Evolutionary conservation across 2,797 vertebrate genomes (phyloP).

Genomic region (Aeoliscus strigatus): DNA sequence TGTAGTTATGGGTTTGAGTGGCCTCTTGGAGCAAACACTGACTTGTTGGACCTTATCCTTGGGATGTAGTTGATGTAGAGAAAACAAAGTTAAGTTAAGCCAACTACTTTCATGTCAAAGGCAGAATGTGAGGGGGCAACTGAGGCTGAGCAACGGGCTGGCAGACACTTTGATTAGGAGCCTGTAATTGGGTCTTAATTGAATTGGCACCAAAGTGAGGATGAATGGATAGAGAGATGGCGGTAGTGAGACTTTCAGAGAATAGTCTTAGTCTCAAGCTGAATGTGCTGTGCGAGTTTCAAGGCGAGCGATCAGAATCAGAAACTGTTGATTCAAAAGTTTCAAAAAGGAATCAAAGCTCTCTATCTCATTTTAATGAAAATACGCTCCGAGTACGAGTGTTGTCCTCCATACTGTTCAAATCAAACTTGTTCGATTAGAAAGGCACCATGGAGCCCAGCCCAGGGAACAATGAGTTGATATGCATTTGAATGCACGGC

Average conservation of each 20-base stretch:
- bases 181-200: constrained; percentile 83
- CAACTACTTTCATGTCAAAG: too few species aligned
- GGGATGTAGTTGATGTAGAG: too few species aligned
- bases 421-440: constrained; percentile 62
- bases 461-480: constrained; percentile 58
- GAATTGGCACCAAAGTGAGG: constrained; percentile 70
- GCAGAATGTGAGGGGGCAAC: constrained; percentile 7
- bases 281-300: too few species aligned
- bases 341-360: constrained; percentile 52
- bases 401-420: constrained; percentile 45
- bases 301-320: constrained; percentile 44
- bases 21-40: too few species aligned
- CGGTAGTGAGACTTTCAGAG: constrained; percentile 36
- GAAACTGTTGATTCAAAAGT: constrained; percentile 47
- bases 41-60: too few species aligned
- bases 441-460: constrained; percentile 42
- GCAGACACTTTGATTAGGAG: constrained; percentile 68
- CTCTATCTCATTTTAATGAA: constrained; percentile 55
- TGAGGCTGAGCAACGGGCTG: constrained; percentile 24
- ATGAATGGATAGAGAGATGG: constrained; percentile 49
- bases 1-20: too few species aligned
- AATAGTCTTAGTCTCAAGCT: constrained; percentile 53
- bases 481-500: constrained; percentile 66
- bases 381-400: constrained; percentile 33
- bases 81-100: too few species aligned